Evolutionary conservation across 2,888 invertebrate species (phyloP), one percentile per base, ranked within the genome.

Genomic region (Muschampia plurimacula): DNA sequence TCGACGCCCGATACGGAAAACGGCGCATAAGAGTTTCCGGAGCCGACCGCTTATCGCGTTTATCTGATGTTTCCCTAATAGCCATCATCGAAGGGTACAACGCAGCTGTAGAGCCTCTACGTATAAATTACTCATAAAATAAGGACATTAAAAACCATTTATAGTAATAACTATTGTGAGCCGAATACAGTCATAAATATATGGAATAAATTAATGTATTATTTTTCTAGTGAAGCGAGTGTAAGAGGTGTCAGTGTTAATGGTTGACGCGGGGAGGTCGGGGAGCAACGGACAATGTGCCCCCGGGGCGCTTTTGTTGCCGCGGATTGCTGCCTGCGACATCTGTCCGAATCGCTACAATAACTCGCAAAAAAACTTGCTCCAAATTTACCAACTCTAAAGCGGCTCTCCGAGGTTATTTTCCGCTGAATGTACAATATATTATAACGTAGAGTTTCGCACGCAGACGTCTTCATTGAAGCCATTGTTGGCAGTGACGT

Each of bases 321-420:
- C 87, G 83, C 82, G 86, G 87, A 88, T 86, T 87, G 90, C 91
- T 93, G 93, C 80, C 88, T 84, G 89, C 91, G 93, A 93, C 93
- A 94, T 93, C 93, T 94, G 93, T 92, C 93, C 93, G 89, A 90
- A 87, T 88, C 81, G 92, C 90, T 88, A 92, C 93, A 92, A 92
- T 92, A 92, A 91, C 89, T 88, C 86, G 90, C 92, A 93, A 93
- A 93, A 93, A 93, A 93, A 93, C 84, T 88, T 88, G 86, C 89
- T 88, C 83, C 82, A 87, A 91, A 89, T 88, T 90, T 84, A 86
- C 86, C 86, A 88, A 89, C 83, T 89, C 87, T 86, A 87, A 85
- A 90, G 52, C 52, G 52, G 86, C 88, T 84, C 84, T 80, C 77
- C 85, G 85, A 88, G 52, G 60, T 88, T 87, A 89, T 91, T 90